Percentiles rank a stretch among this genome's conserved stretches.
These are phyloP conservation scores for Rhynchonema sp. DNA, from an alignment of 2,888 invertebrate genomes.

Conservation along the genomic window DNA sequence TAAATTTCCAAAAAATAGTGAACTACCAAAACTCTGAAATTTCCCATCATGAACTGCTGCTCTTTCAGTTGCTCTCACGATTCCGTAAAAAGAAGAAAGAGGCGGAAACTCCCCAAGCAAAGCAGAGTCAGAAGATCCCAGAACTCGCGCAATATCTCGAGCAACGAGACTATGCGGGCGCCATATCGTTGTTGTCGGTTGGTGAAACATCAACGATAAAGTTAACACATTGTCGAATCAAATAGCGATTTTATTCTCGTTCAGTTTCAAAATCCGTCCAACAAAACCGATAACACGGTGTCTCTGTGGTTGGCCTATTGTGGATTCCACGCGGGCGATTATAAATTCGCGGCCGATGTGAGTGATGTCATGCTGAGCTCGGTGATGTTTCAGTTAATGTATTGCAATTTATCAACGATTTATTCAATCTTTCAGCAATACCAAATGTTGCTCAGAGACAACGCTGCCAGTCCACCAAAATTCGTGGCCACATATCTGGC, in stretches of 20 bases:
- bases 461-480: slow-evolving; percentile 30
- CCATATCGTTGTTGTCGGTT: slow-evolving; percentile 74
- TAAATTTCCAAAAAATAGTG: neutral
- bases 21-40: neutral
- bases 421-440: slow-evolving; percentile 28
- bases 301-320: slow-evolving; percentile 84
- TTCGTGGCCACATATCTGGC: slow-evolving; percentile 59
- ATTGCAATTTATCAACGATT: too few relatives aligned
- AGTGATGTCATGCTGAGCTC: too few relatives aligned
- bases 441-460: slow-evolving; percentile 33
- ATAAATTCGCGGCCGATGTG: slow-evolving; percentile 54
- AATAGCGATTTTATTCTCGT: too few relatives aligned
- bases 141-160: slow-evolving; percentile 71
- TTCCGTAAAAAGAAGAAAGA: slow-evolving; percentile 28
- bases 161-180: slow-evolving; percentile 79
- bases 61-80: slow-evolving; percentile 28
- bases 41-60: neutral
- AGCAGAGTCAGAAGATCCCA: slow-evolving; percentile 36
- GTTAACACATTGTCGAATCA: slow-evolving; percentile 9
- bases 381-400: too few relatives aligned
- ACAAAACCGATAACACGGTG: slow-evolving; percentile 36
- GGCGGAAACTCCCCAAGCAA: slow-evolving; percentile 11
- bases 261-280: slow-evolving; percentile 40
- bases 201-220: neutral
- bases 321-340: slow-evolving; percentile 83